Base-by-base conservation (phyloP, 2,113 vertebrate genomes). In the Calonectris borealis region DNA sequence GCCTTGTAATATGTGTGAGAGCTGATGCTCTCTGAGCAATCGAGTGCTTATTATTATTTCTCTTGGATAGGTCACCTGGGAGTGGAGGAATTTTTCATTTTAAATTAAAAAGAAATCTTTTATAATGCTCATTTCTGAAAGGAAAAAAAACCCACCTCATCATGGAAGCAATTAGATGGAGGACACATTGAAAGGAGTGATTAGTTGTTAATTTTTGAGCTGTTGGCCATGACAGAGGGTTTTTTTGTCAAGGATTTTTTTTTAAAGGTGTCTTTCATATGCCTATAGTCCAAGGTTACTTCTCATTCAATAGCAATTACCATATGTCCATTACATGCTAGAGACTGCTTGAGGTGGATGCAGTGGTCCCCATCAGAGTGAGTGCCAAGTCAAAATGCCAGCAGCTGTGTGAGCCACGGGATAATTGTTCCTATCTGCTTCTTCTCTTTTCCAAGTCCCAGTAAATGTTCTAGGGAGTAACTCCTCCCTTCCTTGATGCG, bases 81-180 rank as follows among this genome's bases (percentile, higher is more conserved):
- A 96, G 85, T 61, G 64, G 88, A 93, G 91, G 90, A 94, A 94
- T 94, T 96, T 97, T 94, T 96, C 96, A 98, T 95, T 97, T 91
- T 92, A 95, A 97, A 97, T 97, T 96, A 96, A 96, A 97, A 92
- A 97, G 86, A 96, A 95, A 85, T 97, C 96, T 97, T 94, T 95
- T 95, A 90, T 90, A 93, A 97, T 94, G 68, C 86, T 97, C 87
- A 70, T 88, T 97, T 95, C 90, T 95, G 82, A 96, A 94, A 96
- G 92, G 9, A 31, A 70, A 90, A 88, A 68, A 80, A 79, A 21
- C 1, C 0, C 69, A 80, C 86, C 81, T 96, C 95, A 88, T 96
- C 95, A 88, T 95, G 96, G 96, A 96, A 96, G 95, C 95, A 95
- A 95, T 96, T 97, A 97, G 75, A 91, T 78, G 88, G 84, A 95